Percentiles rank a stretch among this genome's conserved stretches.
Conservation (phyloP, 2,888 invertebrate species). For the Halictus quadricinctus region DNA sequence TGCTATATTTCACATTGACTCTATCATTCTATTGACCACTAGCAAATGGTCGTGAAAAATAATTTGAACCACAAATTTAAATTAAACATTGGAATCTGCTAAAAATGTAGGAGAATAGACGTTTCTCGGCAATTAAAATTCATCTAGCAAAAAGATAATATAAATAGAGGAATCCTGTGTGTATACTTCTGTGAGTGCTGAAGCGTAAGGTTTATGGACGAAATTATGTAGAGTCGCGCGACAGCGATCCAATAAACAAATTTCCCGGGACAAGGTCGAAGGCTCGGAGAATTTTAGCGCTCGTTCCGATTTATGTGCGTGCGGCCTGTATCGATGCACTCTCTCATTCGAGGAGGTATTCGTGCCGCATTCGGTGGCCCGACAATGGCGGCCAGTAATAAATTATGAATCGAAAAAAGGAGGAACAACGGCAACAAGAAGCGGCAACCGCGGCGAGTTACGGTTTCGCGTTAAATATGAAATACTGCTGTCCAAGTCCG, state of each 20-base stretch:
- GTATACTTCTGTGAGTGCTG: too few species aligned
- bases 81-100: neutral
- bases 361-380: constrained; percentile 47
- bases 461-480: constrained; percentile 79
- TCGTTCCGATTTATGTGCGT: constrained; percentile 28
- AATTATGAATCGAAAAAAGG: constrained; percentile 69
- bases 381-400: constrained; percentile 63
- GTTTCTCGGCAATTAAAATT: too few species aligned
- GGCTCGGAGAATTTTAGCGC: neutral
- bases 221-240: too few species aligned
- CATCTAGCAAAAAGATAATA: too few species aligned
- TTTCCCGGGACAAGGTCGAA: neutral
- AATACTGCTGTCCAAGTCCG: constrained; percentile 74
- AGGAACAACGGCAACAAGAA: constrained; percentile 61
- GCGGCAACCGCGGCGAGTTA: constrained; percentile 74
- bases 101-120: too few species aligned
- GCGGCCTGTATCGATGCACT: constrained; percentile 20
- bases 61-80: neutral
- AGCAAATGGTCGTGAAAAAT: too few species aligned
- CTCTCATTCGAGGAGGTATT: constrained; percentile 38
- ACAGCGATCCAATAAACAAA: neutral
- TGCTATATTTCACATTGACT: too few species aligned
- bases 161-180: too few species aligned
- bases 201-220: too few species aligned
- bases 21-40: too few species aligned